Evolutionary conservation across 2,113 vertebrate genomes (phyloP).

Genomic region (Crotalus tigris): DNA sequence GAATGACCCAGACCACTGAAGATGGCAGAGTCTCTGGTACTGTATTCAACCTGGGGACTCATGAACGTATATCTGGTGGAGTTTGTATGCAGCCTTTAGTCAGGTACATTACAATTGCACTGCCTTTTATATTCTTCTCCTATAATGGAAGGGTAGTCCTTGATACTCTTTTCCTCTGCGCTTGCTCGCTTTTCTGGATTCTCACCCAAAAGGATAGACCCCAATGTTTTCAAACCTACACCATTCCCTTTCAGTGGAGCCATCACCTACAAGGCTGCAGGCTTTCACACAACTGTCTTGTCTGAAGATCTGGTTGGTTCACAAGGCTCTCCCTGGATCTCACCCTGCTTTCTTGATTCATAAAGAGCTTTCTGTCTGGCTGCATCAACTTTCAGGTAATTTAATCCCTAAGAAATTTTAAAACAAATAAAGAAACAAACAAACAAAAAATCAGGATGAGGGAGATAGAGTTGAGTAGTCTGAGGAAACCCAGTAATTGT

Average conservation of each 20-base stretch:
- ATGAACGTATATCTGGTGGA: background rate
- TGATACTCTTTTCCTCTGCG: no score
- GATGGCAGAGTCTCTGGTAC: fast-evolving
- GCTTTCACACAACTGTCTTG: background rate
- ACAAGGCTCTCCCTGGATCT: background rate
- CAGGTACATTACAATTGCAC: no score
- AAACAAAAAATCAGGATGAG: background rate
- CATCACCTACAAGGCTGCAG: background rate
- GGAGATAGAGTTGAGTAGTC: background rate
- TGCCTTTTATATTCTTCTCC: background rate
- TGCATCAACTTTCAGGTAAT: background rate
- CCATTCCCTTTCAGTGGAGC: background rate
- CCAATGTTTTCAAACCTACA: background rate
- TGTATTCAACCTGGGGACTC: background rate
- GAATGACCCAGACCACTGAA: background rate
- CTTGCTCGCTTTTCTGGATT: fast-evolving
- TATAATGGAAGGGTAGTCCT: fast-evolving
- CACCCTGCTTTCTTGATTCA: background rate
- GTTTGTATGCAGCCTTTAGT: background rate
- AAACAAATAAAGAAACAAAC: background rate
- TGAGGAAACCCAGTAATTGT: background rate
- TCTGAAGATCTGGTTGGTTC: fast-evolving
- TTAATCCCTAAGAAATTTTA: background rate
- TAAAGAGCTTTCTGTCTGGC: background rate
- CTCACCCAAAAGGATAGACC: background rate